Evolutionary conservation across 1,140 invertebrate species (phyloP), one percentile per base, ranked within the genome.

Genomic region (Drosophila nikananu): DNA sequence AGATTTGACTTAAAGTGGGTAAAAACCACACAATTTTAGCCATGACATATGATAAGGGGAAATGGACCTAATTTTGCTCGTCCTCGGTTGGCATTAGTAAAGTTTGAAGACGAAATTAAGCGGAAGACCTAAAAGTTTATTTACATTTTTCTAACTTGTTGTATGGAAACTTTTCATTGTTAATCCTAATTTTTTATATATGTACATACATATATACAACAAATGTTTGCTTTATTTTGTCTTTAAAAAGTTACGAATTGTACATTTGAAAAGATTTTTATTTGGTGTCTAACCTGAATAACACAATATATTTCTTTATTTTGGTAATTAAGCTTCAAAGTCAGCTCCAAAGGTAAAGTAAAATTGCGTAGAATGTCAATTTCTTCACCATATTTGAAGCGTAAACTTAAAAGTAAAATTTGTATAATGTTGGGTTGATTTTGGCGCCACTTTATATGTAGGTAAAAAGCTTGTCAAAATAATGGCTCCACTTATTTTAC

Each of bases 1-100:
- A 73, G 51, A 72, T 70, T 57, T 49, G 42, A 37, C 66, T 60
- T 58, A 71, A 72, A 72, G 65, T 72, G 70, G 70, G 65, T 49
- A 39, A 27, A 39, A 35, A 73, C 70, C 70, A 10, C 70, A 71
- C 66, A 30, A 70, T 71, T 72, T 60, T n/a, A 44, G 54, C 21
- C 67, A n/a, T 59, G 70, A 71, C 65, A 71, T 59, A 73, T 59
- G 70, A 73, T 44, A 52, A 51, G 67, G 37, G 52, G 37, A 52
- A 72, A 44, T 73, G 46, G 46, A 52, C 44, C 70, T 73, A 61
- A 73, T 73, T 73, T 73, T 60, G 27, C 46, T 27, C 23, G 13
- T 21, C 27, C 44, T 30, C 23, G 25, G 30, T 35, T 41, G 13
- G 23, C 48, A 25, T 27, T 9, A 27, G 17, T 27, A 27, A 49